These are phyloP conservation scores for Cochlearius cochlearius DNA, from an alignment of 2,113 vertebrate genomes.

Conservation along the genomic window DNA sequence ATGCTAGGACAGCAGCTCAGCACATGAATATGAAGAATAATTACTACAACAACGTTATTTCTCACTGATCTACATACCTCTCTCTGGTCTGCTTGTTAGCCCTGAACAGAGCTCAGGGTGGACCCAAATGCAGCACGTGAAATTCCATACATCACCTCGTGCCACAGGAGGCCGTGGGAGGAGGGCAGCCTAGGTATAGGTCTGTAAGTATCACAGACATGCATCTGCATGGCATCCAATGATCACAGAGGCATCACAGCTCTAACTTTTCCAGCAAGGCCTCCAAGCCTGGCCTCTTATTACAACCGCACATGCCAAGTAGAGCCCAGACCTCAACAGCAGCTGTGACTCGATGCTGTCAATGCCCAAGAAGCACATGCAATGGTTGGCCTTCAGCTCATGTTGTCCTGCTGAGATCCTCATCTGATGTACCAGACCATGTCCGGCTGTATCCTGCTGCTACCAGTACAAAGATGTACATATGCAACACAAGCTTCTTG, in stretches of 20 bases:
- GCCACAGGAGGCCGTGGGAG: neutral
- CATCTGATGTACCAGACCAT: neutral
- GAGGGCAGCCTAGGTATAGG: neutral
- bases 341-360: neutral
- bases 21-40: neutral
- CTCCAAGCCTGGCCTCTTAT: neutral
- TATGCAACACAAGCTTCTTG: neutral
- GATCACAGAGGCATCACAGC: neutral
- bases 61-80: neutral
- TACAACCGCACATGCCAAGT: neutral
- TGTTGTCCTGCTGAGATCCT: neutral
- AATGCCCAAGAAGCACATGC: fast-evolving
- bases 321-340: neutral
- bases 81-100: neutral
- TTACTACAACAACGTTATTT: neutral
- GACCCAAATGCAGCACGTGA: neutral
- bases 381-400: neutral
- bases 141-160: neutral
- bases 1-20: neutral
- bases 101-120: neutral
- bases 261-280: neutral
- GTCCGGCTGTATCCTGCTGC: neutral
- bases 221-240: neutral
- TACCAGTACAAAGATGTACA: neutral
- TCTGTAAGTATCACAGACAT: fast-evolving